phyloP scores from a whole-genome alignment of 2,797 vertebrate genomes.

The Lophius americanus region DNA sequence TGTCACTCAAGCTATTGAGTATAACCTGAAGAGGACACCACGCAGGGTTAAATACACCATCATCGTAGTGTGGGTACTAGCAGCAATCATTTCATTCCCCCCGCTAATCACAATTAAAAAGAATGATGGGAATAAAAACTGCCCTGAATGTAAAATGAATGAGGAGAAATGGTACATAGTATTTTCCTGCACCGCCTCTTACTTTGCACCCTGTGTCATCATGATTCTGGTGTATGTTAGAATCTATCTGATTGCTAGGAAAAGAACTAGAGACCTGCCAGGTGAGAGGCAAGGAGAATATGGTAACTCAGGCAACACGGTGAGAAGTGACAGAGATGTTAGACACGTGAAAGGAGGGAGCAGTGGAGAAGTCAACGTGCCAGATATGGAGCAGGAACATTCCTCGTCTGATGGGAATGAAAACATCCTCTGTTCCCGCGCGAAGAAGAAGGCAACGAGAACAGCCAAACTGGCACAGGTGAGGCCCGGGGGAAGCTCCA shows the following conservation, averaged over 20 bases:
- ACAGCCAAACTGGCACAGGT: slow-evolving; percentile 83
- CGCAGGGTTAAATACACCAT: slow-evolving; percentile 90
- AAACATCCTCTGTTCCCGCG: slow-evolving; percentile 72
- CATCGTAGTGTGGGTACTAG: slow-evolving; percentile 90
- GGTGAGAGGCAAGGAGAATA: slow-evolving; percentile 80
- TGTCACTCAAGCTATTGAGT: slow-evolving; percentile 89
- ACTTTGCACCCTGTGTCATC: slow-evolving; percentile 93
- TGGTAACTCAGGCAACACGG: slow-evolving; percentile 64
- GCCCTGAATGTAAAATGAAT: slow-evolving; percentile 86
- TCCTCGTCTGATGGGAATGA: slow-evolving; percentile 89
- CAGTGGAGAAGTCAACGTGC: slow-evolving; percentile 75
- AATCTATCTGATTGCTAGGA: slow-evolving; percentile 97
- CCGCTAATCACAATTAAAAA: slow-evolving; percentile 90
- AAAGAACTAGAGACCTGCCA: slow-evolving; percentile 85
- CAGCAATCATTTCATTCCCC: slow-evolving; percentile 92
- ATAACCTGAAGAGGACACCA: slow-evolving; percentile 91
- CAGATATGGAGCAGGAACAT: slow-evolving; percentile 88
- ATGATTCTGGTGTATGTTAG: slow-evolving; percentile 93
- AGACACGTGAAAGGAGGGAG: slow-evolving; percentile 31
- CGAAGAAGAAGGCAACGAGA: slow-evolving; percentile 72
- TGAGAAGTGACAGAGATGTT: slow-evolving; percentile 51
- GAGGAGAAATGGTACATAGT: slow-evolving; percentile 93
- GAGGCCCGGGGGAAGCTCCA: slow-evolving; percentile 82
- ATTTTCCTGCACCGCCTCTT: slow-evolving; percentile 91
- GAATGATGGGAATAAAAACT: slow-evolving; percentile 75